Evolutionary conservation across 1,140 invertebrate species (phyloP).

Genomic region (Drosophila ambigua): DNA sequence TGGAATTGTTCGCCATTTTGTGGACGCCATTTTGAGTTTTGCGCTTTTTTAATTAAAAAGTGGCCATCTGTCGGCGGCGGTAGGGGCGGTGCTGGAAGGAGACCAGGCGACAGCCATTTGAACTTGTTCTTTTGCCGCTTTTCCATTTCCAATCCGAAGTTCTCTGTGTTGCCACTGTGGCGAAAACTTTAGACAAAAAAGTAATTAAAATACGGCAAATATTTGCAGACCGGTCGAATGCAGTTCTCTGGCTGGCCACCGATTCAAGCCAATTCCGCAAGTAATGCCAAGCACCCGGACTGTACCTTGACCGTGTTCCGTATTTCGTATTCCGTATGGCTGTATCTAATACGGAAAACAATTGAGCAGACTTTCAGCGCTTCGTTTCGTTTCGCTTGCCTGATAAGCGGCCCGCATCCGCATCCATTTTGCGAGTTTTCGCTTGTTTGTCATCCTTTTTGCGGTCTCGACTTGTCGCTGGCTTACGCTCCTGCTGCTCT

Average conservation of each 20-base stretch:
- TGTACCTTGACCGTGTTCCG: conserved; percentile 48
- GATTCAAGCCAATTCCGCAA: conserved; percentile 31
- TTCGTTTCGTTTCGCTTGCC: conserved; percentile 47
- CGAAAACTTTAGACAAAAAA: conserved; percentile 34
- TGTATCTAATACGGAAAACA: conserved; percentile 20
- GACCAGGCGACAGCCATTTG: conserved; percentile 36
- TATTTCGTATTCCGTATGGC: conserved; percentile 3
- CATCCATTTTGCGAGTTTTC: conserved; percentile 45
- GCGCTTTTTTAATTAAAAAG: conserved; percentile 70
- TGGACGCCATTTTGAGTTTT: conserved; percentile 26
- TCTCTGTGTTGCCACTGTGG: conserved; percentile 3
- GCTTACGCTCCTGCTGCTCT: neutral
- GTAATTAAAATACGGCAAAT: conserved; percentile 59
- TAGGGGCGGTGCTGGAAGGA: conserved; percentile 14
- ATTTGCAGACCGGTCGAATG: conserved; percentile 43
- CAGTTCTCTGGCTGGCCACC: neutral
- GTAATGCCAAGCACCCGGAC: neutral
- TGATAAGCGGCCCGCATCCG: conserved; percentile 46
- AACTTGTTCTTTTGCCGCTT: conserved; percentile 56
- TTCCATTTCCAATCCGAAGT: conserved; percentile 46
- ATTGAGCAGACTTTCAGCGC: conserved; percentile 30
- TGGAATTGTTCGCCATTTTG: conserved; percentile 56
- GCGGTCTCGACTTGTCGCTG: conserved; percentile 23
- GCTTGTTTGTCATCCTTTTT: conserved; percentile 67
- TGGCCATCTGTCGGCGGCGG: conserved; percentile 32